phyloP scores from a whole-genome alignment of 2,113 vertebrate species.

The Nothocercus julius region DNA sequence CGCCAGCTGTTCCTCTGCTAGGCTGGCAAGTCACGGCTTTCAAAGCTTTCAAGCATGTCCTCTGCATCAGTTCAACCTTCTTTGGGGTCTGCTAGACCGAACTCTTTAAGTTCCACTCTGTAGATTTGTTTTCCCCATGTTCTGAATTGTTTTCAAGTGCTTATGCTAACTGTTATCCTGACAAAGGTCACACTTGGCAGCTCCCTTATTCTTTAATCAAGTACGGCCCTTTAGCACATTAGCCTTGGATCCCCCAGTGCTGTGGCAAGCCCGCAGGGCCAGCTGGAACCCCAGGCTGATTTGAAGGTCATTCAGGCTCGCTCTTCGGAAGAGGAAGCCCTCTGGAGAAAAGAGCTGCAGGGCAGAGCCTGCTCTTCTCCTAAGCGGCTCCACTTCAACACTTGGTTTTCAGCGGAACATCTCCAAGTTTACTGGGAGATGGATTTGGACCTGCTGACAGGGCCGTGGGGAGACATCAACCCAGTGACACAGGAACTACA shows the following conservation, averaged over 20 bases:
- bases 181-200: fast-evolving
- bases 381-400: fast-evolving
- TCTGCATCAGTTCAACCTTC: neutral
- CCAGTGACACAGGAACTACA: neutral
- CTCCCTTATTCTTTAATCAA: neutral
- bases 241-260: neutral
- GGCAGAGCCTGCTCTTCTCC: neutral
- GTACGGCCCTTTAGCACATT: fast-evolving
- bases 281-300: neutral
- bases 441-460: neutral
- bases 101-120: neutral
- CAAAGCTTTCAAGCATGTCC: neutral
- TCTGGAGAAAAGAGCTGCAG: neutral
- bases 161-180: neutral
- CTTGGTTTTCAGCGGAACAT: neutral
- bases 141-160: neutral
- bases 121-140: neutral
- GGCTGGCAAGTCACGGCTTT: too few species aligned
- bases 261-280: neutral
- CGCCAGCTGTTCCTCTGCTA: neutral
- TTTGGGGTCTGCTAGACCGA: neutral
- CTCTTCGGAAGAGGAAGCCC: neutral
- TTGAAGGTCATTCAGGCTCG: neutral
- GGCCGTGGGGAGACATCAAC: neutral
- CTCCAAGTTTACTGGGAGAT: neutral